Conservation (phyloP, 2,797 vertebrate species). For the Australoheros facetus region DNA sequence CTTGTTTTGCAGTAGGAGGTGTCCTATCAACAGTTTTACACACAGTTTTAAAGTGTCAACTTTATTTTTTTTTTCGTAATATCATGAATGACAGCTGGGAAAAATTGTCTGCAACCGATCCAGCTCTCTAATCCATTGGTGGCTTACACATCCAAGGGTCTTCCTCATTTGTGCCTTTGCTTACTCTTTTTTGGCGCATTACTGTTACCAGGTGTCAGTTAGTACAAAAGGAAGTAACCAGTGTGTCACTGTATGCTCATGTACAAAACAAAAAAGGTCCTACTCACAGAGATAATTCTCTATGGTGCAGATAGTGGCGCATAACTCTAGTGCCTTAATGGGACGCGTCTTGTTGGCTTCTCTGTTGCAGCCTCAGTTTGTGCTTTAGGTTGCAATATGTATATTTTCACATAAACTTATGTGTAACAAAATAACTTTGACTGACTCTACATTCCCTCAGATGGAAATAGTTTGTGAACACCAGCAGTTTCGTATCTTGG, state of each 20-base stretch:
- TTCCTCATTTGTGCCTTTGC: neutral
- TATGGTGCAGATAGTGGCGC: neutral
- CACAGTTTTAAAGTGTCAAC: neutral
- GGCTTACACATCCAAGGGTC: neutral
- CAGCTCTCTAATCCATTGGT: neutral
- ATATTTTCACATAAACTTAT: neutral
- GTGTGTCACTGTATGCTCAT: neutral
- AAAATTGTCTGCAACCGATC: neutral
- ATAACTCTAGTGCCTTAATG: neutral
- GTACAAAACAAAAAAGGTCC: neutral
- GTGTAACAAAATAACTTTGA: neutral
- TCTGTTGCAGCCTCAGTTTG: neutral
- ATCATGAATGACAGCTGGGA: neutral
- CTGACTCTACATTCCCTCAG: slow-evolving; percentile 58
- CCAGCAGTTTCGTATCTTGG: slow-evolving; percentile 90
- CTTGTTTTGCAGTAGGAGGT: neutral
- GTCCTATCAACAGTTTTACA: neutral
- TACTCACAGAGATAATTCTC: neutral
- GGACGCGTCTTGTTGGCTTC: neutral
- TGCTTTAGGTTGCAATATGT: neutral
- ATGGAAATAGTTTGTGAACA: slow-evolving; percentile 94
- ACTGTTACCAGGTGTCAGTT: neutral
- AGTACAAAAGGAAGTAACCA: neutral
- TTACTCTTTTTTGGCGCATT: neutral
- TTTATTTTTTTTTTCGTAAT: neutral